Conservation (phyloP, 1,140 invertebrate species). For the Plectus sambesii region DNA sequence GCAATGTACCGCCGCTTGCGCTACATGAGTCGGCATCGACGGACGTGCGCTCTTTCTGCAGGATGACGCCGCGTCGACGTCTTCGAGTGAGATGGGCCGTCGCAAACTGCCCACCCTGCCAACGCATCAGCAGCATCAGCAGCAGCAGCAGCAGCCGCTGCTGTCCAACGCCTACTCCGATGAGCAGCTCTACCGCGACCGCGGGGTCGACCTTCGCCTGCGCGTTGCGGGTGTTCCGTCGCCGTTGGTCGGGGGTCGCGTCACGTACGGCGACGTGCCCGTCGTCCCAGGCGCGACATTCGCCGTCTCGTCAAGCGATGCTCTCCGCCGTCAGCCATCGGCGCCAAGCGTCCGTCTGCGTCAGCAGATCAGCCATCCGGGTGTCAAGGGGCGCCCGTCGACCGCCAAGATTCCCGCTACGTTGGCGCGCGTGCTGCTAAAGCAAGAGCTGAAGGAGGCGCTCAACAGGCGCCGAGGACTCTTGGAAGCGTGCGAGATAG, state of each 20-base stretch:
- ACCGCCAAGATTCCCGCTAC: constrained; percentile 29
- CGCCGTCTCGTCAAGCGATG: constrained; percentile 16
- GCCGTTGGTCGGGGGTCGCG: constrained; percentile 6
- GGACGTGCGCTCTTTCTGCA: constrained; percentile 18
- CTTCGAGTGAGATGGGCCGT: constrained; percentile 38
- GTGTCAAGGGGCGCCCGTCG: constrained; percentile 7
- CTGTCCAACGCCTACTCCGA: no score
- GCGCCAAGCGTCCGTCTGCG: constrained; percentile 7
- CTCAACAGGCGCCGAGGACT: constrained; percentile 22
- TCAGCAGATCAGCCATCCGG: constrained; percentile 15
- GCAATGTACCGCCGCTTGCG: constrained; percentile 12
- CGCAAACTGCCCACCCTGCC: constrained; percentile 42
- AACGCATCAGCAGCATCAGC: constrained; percentile 18
- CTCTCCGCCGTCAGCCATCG: constrained; percentile 16
- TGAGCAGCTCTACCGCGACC: constrained; percentile 10
- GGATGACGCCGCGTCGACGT: constrained; percentile 29
- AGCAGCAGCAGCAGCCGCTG: no score
- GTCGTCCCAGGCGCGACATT: constrained; percentile 1
- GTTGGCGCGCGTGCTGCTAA: constrained; percentile 34
- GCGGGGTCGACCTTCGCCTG: constrained; percentile 20
- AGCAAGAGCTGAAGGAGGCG: constrained; percentile 38
- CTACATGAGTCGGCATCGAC: constrained; percentile 2
- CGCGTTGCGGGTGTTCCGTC: constrained; percentile 11
- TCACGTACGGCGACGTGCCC: constrained; percentile 10
- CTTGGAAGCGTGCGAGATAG: constrained; percentile 39